These are phyloP conservation scores for Limnothrissa miodon DNA, from an alignment of 2,113 vertebrate genomes.

Conservation along the genomic window DNA sequence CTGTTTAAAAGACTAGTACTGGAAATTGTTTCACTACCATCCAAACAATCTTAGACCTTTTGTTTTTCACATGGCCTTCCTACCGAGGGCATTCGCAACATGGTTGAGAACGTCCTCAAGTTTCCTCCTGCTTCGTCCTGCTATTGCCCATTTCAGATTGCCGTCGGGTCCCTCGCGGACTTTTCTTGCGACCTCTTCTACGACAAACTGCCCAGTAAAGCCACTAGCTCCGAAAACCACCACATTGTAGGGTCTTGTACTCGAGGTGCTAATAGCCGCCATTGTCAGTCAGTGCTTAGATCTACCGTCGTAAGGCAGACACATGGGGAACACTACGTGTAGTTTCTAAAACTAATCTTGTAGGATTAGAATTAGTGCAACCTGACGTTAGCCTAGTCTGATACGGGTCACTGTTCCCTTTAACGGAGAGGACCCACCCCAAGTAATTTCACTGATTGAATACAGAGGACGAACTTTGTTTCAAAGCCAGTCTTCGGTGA, in stretches of 20 bases:
- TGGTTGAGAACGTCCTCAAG: constrained; percentile 81
- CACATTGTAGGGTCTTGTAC: constrained; percentile 73
- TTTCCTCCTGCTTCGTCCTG: constrained; percentile 81
- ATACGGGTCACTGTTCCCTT: too few species aligned
- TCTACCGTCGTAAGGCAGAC: too few species aligned
- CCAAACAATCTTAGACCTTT: background rate
- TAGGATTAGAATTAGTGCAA: background rate
- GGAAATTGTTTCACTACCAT: too few species aligned
- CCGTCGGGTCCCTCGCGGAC: constrained; percentile 63
- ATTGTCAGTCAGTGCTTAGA: constrained; percentile 44
- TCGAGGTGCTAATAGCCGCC: constrained; percentile 59
- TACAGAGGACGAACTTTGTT: too few species aligned
- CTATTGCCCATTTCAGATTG: constrained; percentile 85
- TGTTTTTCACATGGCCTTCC: constrained; percentile 59
- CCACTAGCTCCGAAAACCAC: constrained; percentile 90
- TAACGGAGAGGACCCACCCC: too few species aligned
- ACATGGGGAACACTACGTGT: background rate
- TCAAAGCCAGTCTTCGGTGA: too few species aligned
- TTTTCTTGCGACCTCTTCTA: constrained; percentile 82
- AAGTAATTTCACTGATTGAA: too few species aligned
- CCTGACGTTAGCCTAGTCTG: background rate
- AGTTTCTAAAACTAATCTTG: background rate
- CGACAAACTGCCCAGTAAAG: constrained; percentile 92
- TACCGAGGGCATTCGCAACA: constrained; percentile 79
- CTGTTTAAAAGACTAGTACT: too few species aligned